Base-by-base conservation (phyloP, 2,113 vertebrate genomes). In the Halichoeres trimaculatus region DNA sequence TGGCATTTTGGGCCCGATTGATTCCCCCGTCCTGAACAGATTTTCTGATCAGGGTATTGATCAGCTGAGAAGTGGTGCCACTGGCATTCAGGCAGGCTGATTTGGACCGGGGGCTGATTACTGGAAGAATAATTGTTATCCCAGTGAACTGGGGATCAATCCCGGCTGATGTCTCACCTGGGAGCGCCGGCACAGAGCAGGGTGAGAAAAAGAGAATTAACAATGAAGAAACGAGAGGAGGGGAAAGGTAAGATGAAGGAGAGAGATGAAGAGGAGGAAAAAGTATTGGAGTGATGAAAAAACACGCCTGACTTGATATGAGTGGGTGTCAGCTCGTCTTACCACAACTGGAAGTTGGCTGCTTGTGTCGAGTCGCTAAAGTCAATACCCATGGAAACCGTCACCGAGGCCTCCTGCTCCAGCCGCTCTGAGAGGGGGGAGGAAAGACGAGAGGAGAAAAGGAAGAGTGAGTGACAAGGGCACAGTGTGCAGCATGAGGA, bases 101-200 rank as follows among this genome's bases (percentile, higher is more conserved):
- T 95, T 96, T 96, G 93, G 94, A 94, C 95, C 90, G 93, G 93
- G 38, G 68, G 92, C 95, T 95, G 97, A 98, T 98, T 96, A 97
- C 95, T 93, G 95, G 94, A 94, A 95, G 95, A 97, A 95, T 97
- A 97, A 97, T 96, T 96, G 96, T 98, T 96, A 97, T 98, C 95
- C 95, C 93, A 94, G 89, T 91, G 93, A 95, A 95, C 94, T 88
- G 92, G 92, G 45, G 94, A 98, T 98, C 97, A 97, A 98, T 98
- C 89, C 95, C 76, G 94, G 93, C 90, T 96, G 95, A 96, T 93
- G 93, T 87, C 95, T 95, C 93, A 95, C 91, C 93, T 94, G 95
- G 93, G 85, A 89, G 90, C 75, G 94, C 88, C 78, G 92, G 92
- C 92, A 91, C 86, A 88, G 94, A 91, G 79, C 19, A 12, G 47